Conservation (phyloP, 2,113 vertebrate genomes). For the Sphyrna mokarran region DNA sequence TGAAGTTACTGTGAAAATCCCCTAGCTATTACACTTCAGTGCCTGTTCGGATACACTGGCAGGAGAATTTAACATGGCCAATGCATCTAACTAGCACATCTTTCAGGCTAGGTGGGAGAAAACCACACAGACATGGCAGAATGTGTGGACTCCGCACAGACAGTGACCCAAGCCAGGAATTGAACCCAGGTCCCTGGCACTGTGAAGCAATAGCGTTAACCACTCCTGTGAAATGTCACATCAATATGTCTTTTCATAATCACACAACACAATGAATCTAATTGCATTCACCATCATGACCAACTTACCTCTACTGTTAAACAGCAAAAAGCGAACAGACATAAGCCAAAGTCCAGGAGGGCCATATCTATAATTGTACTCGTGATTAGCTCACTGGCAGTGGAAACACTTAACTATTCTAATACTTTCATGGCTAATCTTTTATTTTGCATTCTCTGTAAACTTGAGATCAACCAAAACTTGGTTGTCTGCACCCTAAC, state of each 20-base stretch:
- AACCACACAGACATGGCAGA: no score
- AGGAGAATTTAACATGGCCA: no score
- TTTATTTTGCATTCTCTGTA: background rate
- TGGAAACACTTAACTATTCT: background rate
- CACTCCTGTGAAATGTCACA: background rate
- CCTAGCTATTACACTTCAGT: no score
- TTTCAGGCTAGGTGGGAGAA: no score
- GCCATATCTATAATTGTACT: background rate
- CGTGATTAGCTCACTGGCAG: background rate
- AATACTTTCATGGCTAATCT: background rate
- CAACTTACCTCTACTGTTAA: background rate
- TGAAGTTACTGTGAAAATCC: no score
- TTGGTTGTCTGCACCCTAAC: background rate
- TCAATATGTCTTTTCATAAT: background rate
- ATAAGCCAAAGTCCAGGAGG: background rate
- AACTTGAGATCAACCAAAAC: background rate
- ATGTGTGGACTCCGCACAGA: no score
- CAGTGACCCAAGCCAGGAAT: no score
- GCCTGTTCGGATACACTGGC: background rate
- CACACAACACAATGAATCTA: background rate
- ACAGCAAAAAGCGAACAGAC: background rate
- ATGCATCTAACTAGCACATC: no score
- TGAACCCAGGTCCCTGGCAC: no score
- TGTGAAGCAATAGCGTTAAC: no score
- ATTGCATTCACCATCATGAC: background rate